phyloP scores from a whole-genome alignment of 2,797 vertebrate species.

The Garrulus glandarius region DNA sequence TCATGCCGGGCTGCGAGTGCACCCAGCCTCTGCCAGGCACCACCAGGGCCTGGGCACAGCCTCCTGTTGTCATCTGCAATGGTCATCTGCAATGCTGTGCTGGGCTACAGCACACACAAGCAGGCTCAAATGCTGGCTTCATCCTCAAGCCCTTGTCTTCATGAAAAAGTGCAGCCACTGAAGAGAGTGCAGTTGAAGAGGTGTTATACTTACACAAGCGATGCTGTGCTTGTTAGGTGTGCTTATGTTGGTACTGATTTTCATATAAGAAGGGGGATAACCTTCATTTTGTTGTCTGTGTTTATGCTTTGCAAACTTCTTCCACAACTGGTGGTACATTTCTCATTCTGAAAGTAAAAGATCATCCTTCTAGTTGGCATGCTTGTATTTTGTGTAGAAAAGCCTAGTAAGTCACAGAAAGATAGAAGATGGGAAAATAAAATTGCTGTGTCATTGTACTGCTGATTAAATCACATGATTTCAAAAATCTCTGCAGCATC shows the following conservation, averaged over 20 bases:
- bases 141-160: not conserved
- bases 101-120: accelerated
- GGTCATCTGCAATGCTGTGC: not conserved
- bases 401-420: not conserved
- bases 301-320: accelerated
- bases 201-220: accelerated
- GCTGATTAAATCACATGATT: not conserved
- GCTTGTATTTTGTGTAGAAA: not conserved
- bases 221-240: not conserved
- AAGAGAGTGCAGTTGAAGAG: not conserved
- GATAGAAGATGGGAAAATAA: not conserved
- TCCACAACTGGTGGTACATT: not conserved
- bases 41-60: not conserved
- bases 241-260: not conserved
- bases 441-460: not conserved
- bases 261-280: not conserved
- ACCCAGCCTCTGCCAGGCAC: not conserved
- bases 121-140: not conserved
- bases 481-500: not conserved
- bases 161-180: not conserved
- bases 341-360: not conserved
- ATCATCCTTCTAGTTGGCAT: not conserved
- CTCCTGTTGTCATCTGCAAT: not conserved
- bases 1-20: not conserved
- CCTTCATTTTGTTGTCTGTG: not conserved